These are phyloP conservation scores for Gisinianus flammeolus DNA, from an alignment of 2,888 invertebrate genomes.

Conservation along the genomic window DNA sequence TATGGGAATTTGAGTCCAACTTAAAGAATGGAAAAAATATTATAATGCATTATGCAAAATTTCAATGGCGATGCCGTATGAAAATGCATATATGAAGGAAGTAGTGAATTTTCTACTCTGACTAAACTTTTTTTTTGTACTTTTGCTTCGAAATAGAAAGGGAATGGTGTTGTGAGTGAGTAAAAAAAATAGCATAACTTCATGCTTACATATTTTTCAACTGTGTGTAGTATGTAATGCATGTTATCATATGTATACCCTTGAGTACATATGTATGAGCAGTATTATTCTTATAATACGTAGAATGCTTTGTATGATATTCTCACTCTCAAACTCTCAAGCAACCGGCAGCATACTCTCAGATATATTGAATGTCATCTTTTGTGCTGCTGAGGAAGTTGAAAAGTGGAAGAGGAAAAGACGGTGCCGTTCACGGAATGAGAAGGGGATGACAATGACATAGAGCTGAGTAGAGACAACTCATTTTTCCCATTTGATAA, in stretches of 20 bases:
- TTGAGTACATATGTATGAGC: neutral
- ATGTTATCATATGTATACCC: neutral
- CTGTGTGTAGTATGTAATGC: neutral
- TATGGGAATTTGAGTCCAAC: neutral
- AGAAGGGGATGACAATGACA: conserved; percentile 23
- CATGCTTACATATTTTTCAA: too few relatives aligned
- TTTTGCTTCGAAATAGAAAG: neutral
- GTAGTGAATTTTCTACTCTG: neutral
- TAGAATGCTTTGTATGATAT: neutral
- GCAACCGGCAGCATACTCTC: neutral
- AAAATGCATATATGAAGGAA: neutral
- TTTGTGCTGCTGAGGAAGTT: neutral
- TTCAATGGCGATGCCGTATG: neutral
- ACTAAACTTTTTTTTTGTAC: neutral
- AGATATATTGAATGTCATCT: conserved; percentile 13
- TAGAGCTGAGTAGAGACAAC: conserved; percentile 7
- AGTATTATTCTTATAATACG: neutral
- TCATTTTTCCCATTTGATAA: conserved; percentile 13
- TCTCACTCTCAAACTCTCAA: too few relatives aligned
- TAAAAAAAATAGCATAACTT: too few relatives aligned
- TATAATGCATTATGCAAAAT: neutral
- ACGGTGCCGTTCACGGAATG: neutral
- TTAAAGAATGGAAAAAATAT: neutral
- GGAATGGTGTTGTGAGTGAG: too few relatives aligned
- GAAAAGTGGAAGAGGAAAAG: neutral